Base-by-base conservation (phyloP, 2,113 vertebrate genomes). In the Chrysemys picta region DNA sequence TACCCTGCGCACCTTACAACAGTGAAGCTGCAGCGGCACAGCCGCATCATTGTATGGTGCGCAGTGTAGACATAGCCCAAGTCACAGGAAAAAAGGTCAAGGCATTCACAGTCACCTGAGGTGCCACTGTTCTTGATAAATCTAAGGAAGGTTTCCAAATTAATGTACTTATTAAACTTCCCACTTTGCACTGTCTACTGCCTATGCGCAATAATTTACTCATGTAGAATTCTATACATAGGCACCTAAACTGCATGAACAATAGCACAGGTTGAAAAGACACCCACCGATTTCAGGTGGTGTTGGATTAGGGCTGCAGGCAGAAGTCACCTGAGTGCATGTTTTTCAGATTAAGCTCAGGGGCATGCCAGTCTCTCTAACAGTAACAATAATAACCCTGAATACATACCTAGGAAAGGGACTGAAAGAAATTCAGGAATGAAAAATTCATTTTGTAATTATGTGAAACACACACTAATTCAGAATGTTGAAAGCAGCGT, bases 281-380 rank as follows among this genome's bases (percentile, higher is more conserved):
- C 65, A 65, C 16, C 16, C 62, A 57, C 62, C 35, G 62, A 57
- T 31, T 69, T 69, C 65, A 69, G 65, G 19, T 38, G 35, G 31
- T 69, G 29, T 69, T 69, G 65, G 65, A n/a, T 69, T 35, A 38
- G 65, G 35, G 35, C 35, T 29, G 31, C 57, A 38, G 17, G 35
- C 69, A 91, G 82, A 82, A 84, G 50, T 21, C 47, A 65, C 29
- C n/a, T 31, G 4, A 0, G 1, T 80, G 35, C 0, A 1, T 35
- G 8, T 56, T 59, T 72, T 62, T 80, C 35, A 65, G 59, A 17
- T 56, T n/a, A 59, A 81, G 76, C 80, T 81, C 80, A 57, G 69
- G 59, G 14, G 19, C 8, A 10, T 27, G 56, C 5, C 80, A 0
- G 0, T 0, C 8, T 22, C 47, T 89, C 53, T 25, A n/a, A 47